Conservation (phyloP, 64 coral and sea anemone genomes). For the Anthopleura sola region DNA sequence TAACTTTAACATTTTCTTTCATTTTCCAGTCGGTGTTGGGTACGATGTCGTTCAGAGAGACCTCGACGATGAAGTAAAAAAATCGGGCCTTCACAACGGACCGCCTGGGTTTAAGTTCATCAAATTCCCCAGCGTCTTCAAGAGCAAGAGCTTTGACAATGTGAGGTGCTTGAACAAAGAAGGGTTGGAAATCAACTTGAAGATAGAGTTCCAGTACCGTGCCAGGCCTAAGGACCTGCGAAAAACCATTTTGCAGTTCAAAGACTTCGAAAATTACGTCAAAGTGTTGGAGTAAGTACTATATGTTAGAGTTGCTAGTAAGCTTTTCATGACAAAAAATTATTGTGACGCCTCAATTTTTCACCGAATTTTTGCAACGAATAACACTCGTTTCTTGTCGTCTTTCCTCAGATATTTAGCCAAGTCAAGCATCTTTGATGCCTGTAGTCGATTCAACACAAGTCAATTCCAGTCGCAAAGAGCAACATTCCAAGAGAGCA, state of each 20-base stretch:
- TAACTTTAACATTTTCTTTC: too few relatives aligned
- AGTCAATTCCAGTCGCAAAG: conserved; percentile 61
- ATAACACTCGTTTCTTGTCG: neutral
- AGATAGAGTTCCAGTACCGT: conserved; percentile 78
- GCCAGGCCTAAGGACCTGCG: conserved; percentile 46
- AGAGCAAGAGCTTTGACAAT: conserved; percentile 40
- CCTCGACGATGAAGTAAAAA: conserved; percentile 57
- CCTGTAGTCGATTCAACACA: conserved; percentile 72
- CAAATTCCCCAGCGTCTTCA: conserved; percentile 85
- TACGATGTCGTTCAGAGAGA: conserved; percentile 78
- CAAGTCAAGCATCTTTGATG: conserved; percentile 50
- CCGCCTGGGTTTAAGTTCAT: conserved; percentile 73
- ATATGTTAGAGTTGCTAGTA: too few relatives aligned
- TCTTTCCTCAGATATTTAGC: conserved; percentile 18
- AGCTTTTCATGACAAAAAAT: too few relatives aligned
- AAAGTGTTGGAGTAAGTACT: conserved; percentile 60
- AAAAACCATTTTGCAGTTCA: conserved; percentile 63
- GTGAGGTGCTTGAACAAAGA: conserved; percentile 83
- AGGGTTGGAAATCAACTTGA: conserved; percentile 69
- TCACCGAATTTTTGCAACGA: too few relatives aligned
- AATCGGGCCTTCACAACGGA: conserved; percentile 70
- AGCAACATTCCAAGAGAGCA: conserved; percentile 42
- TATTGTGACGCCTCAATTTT: too few relatives aligned
- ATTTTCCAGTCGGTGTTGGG: conserved; percentile 65
- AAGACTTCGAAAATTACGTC: conserved; percentile 58